Evolutionary conservation across 2,888 invertebrate genomes (phyloP), one percentile per base, ranked within the genome.

Genomic region (Ornithoptera alexandrae): DNA sequence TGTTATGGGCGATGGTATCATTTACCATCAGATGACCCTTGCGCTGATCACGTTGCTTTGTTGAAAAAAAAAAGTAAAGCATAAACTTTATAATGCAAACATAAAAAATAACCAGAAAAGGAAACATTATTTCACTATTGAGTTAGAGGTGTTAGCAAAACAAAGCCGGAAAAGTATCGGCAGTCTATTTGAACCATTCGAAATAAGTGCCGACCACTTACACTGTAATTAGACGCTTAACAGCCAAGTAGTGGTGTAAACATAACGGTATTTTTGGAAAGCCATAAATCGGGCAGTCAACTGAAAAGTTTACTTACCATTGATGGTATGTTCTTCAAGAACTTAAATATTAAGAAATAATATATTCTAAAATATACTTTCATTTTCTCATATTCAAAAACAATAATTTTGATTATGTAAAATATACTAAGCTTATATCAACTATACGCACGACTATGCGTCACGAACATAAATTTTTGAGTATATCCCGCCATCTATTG

Each of bases 221-320:
- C 66, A 50, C 56, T 72, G 74, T 76, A 78, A 78, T 77, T 77
- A 76, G 71, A 75, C 72, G 71, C 75, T 75, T 77, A 76, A 76
- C 77, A 74, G 78, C 75, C 77, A 78, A 77, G 77, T 74, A 72
- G 72, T 70, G 70, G 70, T 73, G 77, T 85, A 84, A 83, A 82
- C 82, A 84, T 69, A 72, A 68, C 72, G 80, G 77, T 84, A 83
- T 83, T 84, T 84, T 79, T 76, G 81, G 81, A 79, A 78, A 73
- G 76, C 79, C 76, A 80, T 81, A 80, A 82, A 83, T 80, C 83
- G 80, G 80, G 75, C 78, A 76, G 78, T 77, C 81, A 83, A 84
- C 81, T 82, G 80, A 83, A 81, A 81, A 80, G 75, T 79, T 77
- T 74, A 78, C 77, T 75, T 78, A 74, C 74, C 67, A 65, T 66